Evolutionary conservation across 2,888 invertebrate genomes (phyloP).

Genomic region (Volucella inanis): DNA sequence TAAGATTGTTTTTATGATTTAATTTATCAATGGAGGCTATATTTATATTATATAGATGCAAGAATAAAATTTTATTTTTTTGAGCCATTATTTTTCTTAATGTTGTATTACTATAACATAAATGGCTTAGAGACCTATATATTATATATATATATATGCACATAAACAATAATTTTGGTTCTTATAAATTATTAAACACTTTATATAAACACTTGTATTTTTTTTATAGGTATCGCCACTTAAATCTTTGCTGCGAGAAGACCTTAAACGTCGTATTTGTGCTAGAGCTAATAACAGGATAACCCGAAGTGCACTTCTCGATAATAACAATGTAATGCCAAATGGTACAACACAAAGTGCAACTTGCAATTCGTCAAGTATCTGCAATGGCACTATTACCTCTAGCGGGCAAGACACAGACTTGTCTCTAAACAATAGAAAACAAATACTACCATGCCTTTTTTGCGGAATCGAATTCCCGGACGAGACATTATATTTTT

Average conservation of each 20-base stretch:
- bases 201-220: not conserved
- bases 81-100: too few species aligned
- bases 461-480: conserved; percentile 97
- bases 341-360: conserved; percentile 78
- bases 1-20: too few species aligned
- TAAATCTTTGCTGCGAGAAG: conserved; percentile 92
- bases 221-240: conserved; percentile 87
- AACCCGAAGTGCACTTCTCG: conserved; percentile 80
- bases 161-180: not conserved
- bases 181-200: not conserved
- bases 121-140: too few species aligned
- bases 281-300: conserved; percentile 86
- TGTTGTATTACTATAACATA: too few species aligned
- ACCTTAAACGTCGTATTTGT: conserved; percentile 91
- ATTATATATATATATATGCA: too few species aligned
- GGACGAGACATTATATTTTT: conserved; percentile 97
- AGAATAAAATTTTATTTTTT: not conserved
- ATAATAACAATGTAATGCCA: conserved; percentile 82
- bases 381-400: conserved; percentile 87
- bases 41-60: too few species aligned
- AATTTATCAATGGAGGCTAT: too few species aligned
- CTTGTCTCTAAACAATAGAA: conserved; percentile 83
- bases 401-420: conserved; percentile 87
- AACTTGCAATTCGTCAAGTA: conserved; percentile 83
- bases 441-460: conserved; percentile 89